Evolutionary conservation across 2,797 vertebrate species (phyloP).

Genomic region (Ctenosaura bakeri): DNA sequence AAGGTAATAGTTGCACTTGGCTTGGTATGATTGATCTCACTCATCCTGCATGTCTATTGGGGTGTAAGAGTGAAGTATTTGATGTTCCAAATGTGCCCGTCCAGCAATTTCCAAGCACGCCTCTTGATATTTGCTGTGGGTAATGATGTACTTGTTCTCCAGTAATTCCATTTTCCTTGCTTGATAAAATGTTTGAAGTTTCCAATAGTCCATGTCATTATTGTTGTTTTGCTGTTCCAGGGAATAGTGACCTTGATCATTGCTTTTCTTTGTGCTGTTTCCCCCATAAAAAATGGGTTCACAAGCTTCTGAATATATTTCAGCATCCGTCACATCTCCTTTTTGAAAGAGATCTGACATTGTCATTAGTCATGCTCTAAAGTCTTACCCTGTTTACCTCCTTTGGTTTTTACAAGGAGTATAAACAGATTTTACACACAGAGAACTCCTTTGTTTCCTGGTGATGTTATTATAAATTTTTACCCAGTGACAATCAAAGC

Average conservation of each 20-base stretch:
- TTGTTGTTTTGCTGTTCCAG: conserved; percentile 49
- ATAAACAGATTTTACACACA: conserved; percentile 47
- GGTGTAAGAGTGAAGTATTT: conserved; percentile 24
- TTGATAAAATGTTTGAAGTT: conserved; percentile 61
- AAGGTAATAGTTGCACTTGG: conserved; percentile 26
- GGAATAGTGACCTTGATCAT: conserved; percentile 49
- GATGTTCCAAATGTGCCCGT: conserved; percentile 39
- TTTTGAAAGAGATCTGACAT: conserved; percentile 54
- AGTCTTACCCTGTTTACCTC: conserved; percentile 48
- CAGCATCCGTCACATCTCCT: conserved; percentile 36
- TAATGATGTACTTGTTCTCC: conserved; percentile 33
- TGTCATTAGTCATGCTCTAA: conserved; percentile 47
- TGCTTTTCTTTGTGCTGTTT: conserved; percentile 52
- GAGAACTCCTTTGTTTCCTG: conserved; percentile 4
- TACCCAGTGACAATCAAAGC: not conserved
- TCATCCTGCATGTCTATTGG: conserved; percentile 15
- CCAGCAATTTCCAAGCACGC: conserved; percentile 49
- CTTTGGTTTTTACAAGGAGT: conserved; percentile 55
- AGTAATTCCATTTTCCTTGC: conserved; percentile 62
- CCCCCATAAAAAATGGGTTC: conserved; percentile 14
- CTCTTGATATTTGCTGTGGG: conserved; percentile 45
- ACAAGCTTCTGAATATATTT: conserved; percentile 48
- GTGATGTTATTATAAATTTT: not conserved
- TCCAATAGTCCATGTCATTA: conserved; percentile 56
- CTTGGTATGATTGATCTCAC: conserved; percentile 29